Percentiles rank a stretch among this genome's conserved stretches.
Conservation (phyloP, 2,888 invertebrate species). For the Apamea monoglypha region DNA sequence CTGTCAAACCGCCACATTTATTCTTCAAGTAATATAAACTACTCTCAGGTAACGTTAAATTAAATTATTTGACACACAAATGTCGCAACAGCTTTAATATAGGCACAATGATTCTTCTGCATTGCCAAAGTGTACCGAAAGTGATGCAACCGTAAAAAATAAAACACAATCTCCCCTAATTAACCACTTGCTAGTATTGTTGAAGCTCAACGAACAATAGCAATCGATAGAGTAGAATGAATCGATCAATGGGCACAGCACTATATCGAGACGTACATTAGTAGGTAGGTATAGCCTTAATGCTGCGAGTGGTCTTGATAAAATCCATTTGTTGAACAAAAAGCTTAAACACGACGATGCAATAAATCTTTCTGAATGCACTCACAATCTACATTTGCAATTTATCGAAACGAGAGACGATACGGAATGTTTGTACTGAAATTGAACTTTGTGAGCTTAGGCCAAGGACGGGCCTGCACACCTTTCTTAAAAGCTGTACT, state of each 20-base stretch:
- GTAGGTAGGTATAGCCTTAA: slow-evolving; percentile 46
- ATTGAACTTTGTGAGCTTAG: slow-evolving; percentile 58
- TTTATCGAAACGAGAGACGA: slow-evolving; percentile 71
- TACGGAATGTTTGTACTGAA: slow-evolving; percentile 65
- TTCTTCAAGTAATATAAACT: too few relatives aligned
- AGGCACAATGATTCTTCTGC: background rate
- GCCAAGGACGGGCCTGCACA: slow-evolving; percentile 40
- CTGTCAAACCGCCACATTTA: too few relatives aligned
- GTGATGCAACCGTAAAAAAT: slow-evolving; percentile 41
- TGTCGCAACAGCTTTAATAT: background rate
- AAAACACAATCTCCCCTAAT: slow-evolving; percentile 52
- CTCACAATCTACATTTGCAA: slow-evolving; percentile 77
- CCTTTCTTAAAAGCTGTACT: slow-evolving; percentile 25
- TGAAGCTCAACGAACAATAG: slow-evolving; percentile 62
- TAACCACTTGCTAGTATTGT: slow-evolving; percentile 59
- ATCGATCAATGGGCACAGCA: slow-evolving; percentile 59
- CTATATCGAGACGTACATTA: slow-evolving; percentile 42
- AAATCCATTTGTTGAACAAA: slow-evolving; percentile 80
- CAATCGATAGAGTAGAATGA: slow-evolving; percentile 64
- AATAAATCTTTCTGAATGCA: slow-evolving; percentile 85
- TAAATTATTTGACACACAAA: background rate
- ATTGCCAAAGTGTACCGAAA: slow-evolving; percentile 16
- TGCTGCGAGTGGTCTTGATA: slow-evolving; percentile 65
- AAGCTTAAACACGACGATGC: slow-evolving; percentile 76
- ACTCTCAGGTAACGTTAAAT: background rate